phyloP scores from a whole-genome alignment of 2,888 invertebrate genomes.

The Dasysyrphus albostriatus region DNA sequence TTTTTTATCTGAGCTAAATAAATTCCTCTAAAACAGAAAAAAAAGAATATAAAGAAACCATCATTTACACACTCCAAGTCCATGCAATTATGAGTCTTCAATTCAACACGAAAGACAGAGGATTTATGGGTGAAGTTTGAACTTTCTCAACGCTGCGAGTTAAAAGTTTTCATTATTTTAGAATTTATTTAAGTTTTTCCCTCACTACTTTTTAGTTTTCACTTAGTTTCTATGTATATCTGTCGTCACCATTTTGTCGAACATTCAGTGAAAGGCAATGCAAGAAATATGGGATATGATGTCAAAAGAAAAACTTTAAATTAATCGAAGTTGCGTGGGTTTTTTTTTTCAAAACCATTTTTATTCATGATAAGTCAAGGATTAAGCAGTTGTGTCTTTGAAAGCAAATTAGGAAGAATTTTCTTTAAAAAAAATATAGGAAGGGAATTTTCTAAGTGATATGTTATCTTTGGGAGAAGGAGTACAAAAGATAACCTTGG shows the following conservation, averaged over 20 bases:
- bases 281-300: slow-evolving; percentile 2
- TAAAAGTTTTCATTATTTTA: slow-evolving; percentile 68
- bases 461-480: background rate
- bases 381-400: slow-evolving; percentile 70
- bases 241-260: slow-evolving; percentile 18
- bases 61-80: slow-evolving; percentile 13
- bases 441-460: background rate
- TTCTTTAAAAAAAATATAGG: background rate
- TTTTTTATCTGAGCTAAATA: background rate
- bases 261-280: background rate
- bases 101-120: slow-evolving; percentile 38
- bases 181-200: background rate
- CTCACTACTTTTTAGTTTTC: slow-evolving; percentile 8
- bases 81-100: slow-evolving; percentile 50
- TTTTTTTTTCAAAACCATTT: slow-evolving; percentile 45
- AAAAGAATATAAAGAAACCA: slow-evolving; percentile 4
- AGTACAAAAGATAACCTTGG: background rate
- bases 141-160: slow-evolving; percentile 50
- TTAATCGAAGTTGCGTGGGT: slow-evolving; percentile 56
- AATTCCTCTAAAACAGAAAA: background rate
- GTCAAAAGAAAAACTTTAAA: slow-evolving; percentile 62
- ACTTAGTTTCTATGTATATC: background rate
- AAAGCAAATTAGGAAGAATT: slow-evolving; percentile 57
- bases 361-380: slow-evolving; percentile 57
- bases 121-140: slow-evolving; percentile 70